These are phyloP conservation scores for Labeo rohita DNA, from an alignment of 2,113 vertebrate species.

Conservation along the genomic window DNA sequence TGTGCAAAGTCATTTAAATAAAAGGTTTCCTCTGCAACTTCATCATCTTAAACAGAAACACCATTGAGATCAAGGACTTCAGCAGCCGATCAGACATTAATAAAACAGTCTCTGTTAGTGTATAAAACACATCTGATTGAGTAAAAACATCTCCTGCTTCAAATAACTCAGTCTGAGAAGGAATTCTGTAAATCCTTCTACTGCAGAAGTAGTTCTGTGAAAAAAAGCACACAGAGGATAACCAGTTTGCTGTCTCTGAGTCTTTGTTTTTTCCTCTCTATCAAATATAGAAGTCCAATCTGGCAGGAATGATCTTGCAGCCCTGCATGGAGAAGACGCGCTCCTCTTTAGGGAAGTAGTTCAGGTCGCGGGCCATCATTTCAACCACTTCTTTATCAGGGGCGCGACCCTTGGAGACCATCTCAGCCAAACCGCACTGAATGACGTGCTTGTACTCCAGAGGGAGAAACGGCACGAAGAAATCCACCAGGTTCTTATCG, in stretches of 20 bases:
- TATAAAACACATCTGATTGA: neutral
- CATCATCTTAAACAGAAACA: neutral
- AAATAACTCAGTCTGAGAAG: neutral
- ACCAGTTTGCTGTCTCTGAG: constrained; percentile 17
- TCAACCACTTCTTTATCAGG: constrained; percentile 72
- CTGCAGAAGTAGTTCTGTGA: neutral
- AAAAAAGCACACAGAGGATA: constrained; percentile 47
- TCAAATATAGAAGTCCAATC: constrained; percentile 83
- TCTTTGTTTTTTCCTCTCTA: constrained; percentile 5
- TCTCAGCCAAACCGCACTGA: constrained; percentile 84
- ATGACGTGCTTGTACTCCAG: constrained; percentile 90
- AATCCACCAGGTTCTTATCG: constrained; percentile 92
- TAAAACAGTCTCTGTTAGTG: constrained; percentile 13
- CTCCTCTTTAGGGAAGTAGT: constrained; percentile 89
- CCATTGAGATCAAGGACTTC: constrained; percentile 26
- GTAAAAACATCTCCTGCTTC: constrained; percentile 33
- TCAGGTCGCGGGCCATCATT: constrained; percentile 82
- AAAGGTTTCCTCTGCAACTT: neutral
- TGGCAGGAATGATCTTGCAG: constrained; percentile 91
- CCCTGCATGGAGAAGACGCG: constrained; percentile 88
- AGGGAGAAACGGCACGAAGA: constrained; percentile 92
- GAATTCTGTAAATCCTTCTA: neutral
- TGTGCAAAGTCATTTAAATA: constrained; percentile 28
- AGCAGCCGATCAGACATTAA: neutral
- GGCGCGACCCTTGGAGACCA: constrained; percentile 66